Evolutionary conservation across 23 tunicate genomes (phyloP).

Genomic region (Halocynthia roretzi): DNA sequence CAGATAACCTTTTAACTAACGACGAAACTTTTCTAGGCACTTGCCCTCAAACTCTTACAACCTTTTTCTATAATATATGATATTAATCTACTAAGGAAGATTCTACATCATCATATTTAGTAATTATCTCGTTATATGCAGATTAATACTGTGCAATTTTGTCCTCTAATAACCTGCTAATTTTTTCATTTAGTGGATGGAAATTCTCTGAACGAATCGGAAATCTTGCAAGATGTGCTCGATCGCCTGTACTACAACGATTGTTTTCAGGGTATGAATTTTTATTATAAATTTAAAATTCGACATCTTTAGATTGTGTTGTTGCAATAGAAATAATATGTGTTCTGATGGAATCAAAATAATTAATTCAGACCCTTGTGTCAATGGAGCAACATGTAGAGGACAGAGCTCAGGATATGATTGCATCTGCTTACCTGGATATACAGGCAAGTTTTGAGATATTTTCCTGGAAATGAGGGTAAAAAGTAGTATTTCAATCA

Average conservation of each 20-base stretch:
- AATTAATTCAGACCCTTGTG: constrained; percentile 51
- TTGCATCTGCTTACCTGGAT: constrained; percentile 60
- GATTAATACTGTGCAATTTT: no score
- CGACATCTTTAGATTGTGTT: not conserved
- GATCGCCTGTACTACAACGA: constrained; percentile 21
- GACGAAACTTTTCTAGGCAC: no score
- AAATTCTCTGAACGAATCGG: not conserved
- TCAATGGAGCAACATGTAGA: constrained; percentile 38
- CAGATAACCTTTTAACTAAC: no score
- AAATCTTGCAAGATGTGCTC: not conserved
- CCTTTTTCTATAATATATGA: no score
- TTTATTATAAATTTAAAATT: not conserved
- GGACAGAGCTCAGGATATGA: constrained; percentile 30
- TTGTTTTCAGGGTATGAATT: constrained; percentile 17
- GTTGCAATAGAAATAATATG: not conserved
- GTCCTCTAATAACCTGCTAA: no score
- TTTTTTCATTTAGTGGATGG: not conserved
- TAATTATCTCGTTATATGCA: no score
- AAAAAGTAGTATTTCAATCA: no score
- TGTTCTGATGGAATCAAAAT: not conserved
- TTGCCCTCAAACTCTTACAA: no score
- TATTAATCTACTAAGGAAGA: no score
- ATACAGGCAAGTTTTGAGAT: constrained; percentile 28
- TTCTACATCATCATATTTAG: no score
- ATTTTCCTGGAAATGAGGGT: no score